Percentiles rank a stretch among this genome's conserved stretches.
phyloP scores from a whole-genome alignment of 2,113 vertebrate genomes.

The Crotalus horridus region DNA sequence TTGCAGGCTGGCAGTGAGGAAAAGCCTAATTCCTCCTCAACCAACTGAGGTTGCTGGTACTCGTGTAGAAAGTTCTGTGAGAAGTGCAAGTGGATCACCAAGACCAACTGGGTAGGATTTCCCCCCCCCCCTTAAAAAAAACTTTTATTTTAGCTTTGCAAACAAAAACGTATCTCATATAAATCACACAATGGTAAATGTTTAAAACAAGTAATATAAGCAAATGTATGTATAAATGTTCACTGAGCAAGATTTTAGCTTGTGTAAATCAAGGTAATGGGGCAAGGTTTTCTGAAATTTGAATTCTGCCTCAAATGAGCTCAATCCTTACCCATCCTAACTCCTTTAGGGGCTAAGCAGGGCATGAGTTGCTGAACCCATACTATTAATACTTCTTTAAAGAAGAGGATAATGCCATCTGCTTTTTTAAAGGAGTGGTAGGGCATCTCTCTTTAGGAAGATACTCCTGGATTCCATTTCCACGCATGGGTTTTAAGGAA shows the following conservation, averaged over 20 bases:
- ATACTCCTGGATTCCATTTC: background rate
- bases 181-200: background rate
- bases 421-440: background rate
- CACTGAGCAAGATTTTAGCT: background rate
- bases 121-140: background rate
- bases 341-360: background rate
- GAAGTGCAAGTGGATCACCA: conserved; percentile 87
- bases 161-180: background rate
- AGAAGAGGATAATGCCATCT: background rate
- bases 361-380: background rate
- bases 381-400: background rate
- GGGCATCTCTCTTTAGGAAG: background rate
- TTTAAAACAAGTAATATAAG: background rate
- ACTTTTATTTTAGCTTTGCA: background rate
- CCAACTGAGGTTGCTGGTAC: conserved; percentile 78
- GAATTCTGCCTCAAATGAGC: background rate
- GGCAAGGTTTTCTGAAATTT: background rate
- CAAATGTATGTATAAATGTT: background rate
- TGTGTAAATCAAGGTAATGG: background rate
- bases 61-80: conserved; percentile 80
- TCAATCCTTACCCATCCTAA: background rate
- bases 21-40: conserved; percentile 90
- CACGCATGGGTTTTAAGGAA: background rate
- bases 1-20: conserved; percentile 87
- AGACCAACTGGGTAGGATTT: conserved; percentile 86